phyloP scores from a whole-genome alignment of 2,797 vertebrate genomes.

The Masticophis lateralis region DNA sequence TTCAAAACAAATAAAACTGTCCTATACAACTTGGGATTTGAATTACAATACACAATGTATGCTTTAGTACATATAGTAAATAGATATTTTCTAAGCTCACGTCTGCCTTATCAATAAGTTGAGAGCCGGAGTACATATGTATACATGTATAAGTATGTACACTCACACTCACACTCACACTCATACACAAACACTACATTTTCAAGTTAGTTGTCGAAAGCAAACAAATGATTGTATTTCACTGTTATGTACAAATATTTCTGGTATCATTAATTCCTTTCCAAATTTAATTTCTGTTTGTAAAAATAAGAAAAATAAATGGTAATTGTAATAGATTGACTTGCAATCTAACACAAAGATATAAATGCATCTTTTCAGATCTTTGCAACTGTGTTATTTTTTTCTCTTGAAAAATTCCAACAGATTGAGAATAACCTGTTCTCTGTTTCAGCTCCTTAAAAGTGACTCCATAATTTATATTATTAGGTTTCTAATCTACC shows the following conservation, averaged over 20 bases:
- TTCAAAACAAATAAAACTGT: slow-evolving; percentile 67
- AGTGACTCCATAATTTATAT: background rate
- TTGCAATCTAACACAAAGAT: background rate
- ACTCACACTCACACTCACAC: background rate
- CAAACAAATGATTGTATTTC: rapidly evolving
- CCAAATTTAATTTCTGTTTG: background rate
- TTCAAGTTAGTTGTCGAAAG: background rate
- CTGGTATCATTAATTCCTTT: rapidly evolving
- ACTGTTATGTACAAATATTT: rapidly evolving
- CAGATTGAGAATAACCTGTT: background rate
- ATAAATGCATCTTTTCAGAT: background rate
- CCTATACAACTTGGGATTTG: slow-evolving; percentile 50
- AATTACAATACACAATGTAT: slow-evolving; percentile 49
- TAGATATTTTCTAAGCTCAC: slow-evolving; percentile 14
- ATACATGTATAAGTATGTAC: background rate
- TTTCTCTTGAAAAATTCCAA: background rate
- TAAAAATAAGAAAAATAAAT: background rate
- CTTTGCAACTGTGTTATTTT: background rate
- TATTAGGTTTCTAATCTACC: background rate
- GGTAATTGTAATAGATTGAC: background rate
- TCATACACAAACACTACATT: background rate
- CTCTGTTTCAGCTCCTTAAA: background rate
- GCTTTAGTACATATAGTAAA: slow-evolving; percentile 41
- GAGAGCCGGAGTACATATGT: background rate
- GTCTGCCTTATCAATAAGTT: slow-evolving; percentile 31